phyloP scores from a whole-genome alignment of 2,113 vertebrate genomes.

The Festucalex cinctus region DNA sequence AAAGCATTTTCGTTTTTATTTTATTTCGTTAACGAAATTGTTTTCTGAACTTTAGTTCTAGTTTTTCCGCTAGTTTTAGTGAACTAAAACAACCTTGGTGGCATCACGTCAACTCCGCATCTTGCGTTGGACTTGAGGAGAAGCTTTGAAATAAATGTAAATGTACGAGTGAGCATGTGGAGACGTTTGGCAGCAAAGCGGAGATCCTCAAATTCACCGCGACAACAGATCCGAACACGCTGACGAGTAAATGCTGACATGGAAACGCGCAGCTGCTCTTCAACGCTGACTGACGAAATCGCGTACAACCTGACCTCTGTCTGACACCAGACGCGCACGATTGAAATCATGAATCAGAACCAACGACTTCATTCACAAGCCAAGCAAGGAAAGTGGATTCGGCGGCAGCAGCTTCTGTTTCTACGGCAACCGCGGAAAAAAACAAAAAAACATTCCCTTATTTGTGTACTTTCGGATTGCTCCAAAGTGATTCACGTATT shows the following conservation, averaged over 20 bases:
- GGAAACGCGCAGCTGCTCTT: slow-evolving; percentile 21
- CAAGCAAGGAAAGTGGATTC: background rate
- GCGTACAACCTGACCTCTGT: slow-evolving; percentile 9
- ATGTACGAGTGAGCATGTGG: slow-evolving; percentile 18
- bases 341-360: background rate
- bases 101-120: too few species aligned
- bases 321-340: slow-evolving; percentile 1
- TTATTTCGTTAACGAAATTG: too few species aligned
- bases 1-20: too few species aligned
- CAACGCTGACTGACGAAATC: background rate
- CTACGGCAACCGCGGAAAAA: background rate
- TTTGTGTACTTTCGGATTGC: background rate
- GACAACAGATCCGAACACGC: slow-evolving; percentile 51
- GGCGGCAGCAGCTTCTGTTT: background rate
- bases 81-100: too few species aligned
- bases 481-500: background rate
- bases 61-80: too few species aligned
- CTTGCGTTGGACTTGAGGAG: slow-evolving; percentile 37
- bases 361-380: background rate
- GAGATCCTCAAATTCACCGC: slow-evolving; percentile 22
- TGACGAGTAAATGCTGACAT: slow-evolving; percentile 49
- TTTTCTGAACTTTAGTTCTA: too few species aligned
- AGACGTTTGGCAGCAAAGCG: slow-evolving; percentile 15
- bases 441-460: background rate
- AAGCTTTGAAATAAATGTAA: slow-evolving; percentile 17